These are phyloP conservation scores for Agriotes lineatus DNA, from an alignment of 2,888 invertebrate species.

Conservation along the genomic window DNA sequence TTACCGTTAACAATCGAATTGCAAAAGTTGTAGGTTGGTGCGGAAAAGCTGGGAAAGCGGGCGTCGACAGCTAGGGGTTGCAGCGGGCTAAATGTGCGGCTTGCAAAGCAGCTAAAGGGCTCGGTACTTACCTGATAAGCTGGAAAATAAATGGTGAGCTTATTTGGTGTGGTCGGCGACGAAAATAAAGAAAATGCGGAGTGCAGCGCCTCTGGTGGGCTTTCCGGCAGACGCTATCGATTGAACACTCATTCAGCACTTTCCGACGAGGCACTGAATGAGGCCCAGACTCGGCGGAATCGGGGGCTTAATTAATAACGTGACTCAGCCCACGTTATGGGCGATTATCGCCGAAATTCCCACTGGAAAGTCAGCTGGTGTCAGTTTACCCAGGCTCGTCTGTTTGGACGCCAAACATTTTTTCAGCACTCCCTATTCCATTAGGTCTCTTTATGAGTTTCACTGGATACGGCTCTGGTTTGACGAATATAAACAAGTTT, in stretches of 20 bases:
- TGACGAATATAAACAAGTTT: too few species aligned
- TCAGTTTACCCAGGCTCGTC: too few species aligned
- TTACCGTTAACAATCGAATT: too few species aligned
- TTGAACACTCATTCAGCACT: conserved; percentile 40
- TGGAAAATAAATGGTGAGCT: conserved; percentile 40
- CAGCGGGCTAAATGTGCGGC: not conserved
- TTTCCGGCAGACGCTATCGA: conserved; percentile 41
- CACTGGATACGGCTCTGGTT: too few species aligned
- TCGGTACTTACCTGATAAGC: conserved; percentile 36
- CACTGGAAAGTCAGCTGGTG: too few species aligned
- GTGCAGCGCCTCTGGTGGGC: conserved; percentile 38
- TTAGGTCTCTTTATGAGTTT: too few species aligned
- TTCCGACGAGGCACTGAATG: conserved; percentile 39
- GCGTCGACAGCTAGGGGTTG: too few species aligned
- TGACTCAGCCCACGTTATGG: conserved; percentile 29
- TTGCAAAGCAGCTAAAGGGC: not conserved
- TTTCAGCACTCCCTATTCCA: too few species aligned
- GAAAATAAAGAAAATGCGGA: conserved; percentile 44
- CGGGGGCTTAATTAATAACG: conserved; percentile 29
- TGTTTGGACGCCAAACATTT: too few species aligned
- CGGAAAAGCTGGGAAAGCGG: too few species aligned
- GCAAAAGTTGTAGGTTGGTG: too few species aligned
- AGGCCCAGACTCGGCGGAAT: conserved; percentile 40
- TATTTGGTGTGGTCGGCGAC: conserved; percentile 42
- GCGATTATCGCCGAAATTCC: too few species aligned